A percentile compares a stretch with the other conserved stretches of the same genome.
phyloP scores from a whole-genome alignment of 2,797 vertebrate species.

The Alexandromys oeconomus region DNA sequence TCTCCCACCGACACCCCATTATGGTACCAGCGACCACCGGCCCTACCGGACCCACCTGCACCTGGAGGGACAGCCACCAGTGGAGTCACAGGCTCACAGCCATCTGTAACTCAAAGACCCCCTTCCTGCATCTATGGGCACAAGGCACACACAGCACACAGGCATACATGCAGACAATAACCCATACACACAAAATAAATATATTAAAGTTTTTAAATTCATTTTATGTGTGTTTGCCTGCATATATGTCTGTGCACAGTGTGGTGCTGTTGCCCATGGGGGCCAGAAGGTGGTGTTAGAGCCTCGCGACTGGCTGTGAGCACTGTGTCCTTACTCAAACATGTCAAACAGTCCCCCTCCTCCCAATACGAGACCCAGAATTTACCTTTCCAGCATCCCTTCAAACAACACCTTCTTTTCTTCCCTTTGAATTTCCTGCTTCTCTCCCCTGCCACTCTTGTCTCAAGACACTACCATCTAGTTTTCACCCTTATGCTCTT shows the following conservation, averaged over 20 bases:
- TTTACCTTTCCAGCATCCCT: neutral
- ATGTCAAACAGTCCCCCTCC: neutral
- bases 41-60: no score
- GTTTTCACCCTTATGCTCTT: neutral
- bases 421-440: neutral
- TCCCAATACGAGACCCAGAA: neutral
- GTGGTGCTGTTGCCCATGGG: neutral
- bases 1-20: no score
- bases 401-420: neutral
- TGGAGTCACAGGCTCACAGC: neutral
- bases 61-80: no score
- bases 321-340: neutral
- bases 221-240: neutral
- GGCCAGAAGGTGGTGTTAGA: neutral
- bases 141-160: neutral
- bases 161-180: neutral
- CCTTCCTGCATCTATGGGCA: neutral
- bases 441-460: neutral
- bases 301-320: neutral
- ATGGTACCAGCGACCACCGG: no score
- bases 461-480: neutral
- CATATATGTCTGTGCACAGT: neutral
- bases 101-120: neutral
- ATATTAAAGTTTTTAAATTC: neutral
- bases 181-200: neutral